Evolutionary conservation across 2,113 vertebrate species (phyloP).

Genomic region (Erythrocercus mccallii): DNA sequence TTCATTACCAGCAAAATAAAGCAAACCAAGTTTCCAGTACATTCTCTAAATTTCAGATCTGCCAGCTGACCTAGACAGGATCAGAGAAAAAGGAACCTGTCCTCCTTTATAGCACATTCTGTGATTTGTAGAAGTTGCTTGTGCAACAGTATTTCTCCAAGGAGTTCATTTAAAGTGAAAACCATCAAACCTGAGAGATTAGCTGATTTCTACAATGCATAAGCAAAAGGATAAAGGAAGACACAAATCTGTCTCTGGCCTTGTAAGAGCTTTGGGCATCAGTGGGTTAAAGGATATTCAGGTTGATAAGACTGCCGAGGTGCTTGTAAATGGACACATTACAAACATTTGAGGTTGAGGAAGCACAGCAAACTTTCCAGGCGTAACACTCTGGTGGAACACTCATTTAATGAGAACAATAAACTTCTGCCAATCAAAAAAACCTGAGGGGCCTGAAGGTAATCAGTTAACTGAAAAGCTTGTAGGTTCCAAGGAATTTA

Average conservation of each 20-base stretch:
- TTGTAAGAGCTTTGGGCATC: neutral
- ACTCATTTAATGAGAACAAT: constrained; percentile 20
- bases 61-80: neutral
- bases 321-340: neutral
- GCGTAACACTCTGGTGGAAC: neutral
- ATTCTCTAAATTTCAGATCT: neutral
- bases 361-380: neutral
- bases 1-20: neutral
- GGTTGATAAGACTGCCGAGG: neutral
- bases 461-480: constrained; percentile 27
- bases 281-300: neutral
- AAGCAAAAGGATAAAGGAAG: neutral
- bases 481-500: constrained; percentile 1
- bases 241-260: neutral
- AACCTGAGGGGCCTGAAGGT: constrained; percentile 13
- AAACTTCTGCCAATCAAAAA: constrained; percentile 36
- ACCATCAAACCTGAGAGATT: neutral
- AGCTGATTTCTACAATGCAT: neutral
- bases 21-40: neutral
- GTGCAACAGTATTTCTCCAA: neutral
- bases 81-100: neutral
- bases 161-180: neutral
- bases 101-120: neutral
- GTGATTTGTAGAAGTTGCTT: neutral
- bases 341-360: neutral